phyloP scores from a whole-genome alignment of 2,113 vertebrate genomes.

The Oreochromis aureus region DNA sequence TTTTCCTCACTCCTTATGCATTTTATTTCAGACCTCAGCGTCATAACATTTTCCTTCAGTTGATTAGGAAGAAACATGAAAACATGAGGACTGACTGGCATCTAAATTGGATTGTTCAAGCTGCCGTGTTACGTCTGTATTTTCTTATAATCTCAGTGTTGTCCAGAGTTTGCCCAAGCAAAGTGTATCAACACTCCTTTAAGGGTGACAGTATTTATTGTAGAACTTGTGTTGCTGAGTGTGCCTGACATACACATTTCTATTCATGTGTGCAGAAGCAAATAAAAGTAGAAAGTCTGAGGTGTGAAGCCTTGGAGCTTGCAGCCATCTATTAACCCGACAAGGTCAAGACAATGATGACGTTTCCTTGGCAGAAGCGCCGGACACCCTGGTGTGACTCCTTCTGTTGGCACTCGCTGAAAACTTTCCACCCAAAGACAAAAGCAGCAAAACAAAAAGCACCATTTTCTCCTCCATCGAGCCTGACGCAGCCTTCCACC shows the following conservation, averaged over 20 bases:
- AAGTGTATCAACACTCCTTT: background rate
- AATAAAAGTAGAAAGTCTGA: background rate
- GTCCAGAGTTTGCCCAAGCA: background rate
- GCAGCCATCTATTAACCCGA: background rate
- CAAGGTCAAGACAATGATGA: background rate
- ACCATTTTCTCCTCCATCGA: background rate
- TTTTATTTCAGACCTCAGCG: background rate
- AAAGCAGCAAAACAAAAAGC: background rate
- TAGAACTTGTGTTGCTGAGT: background rate
- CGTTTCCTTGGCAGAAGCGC: background rate
- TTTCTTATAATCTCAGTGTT: background rate
- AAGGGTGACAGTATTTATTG: background rate
- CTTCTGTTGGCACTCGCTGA: background rate
- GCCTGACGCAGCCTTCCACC: background rate
- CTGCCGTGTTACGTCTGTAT: background rate
- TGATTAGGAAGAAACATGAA: background rate
- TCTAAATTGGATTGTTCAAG: background rate
- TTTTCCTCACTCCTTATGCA: background rate
- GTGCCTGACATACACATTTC: background rate
- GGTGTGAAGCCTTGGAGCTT: background rate
- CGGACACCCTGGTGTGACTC: background rate
- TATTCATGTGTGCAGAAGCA: background rate
- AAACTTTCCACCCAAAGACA: background rate
- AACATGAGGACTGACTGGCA: background rate
- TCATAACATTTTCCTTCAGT: background rate